These are phyloP conservation scores for Phrynocephalus forsythii DNA, from an alignment of 2,797 vertebrate genomes.

Conservation along the genomic window DNA sequence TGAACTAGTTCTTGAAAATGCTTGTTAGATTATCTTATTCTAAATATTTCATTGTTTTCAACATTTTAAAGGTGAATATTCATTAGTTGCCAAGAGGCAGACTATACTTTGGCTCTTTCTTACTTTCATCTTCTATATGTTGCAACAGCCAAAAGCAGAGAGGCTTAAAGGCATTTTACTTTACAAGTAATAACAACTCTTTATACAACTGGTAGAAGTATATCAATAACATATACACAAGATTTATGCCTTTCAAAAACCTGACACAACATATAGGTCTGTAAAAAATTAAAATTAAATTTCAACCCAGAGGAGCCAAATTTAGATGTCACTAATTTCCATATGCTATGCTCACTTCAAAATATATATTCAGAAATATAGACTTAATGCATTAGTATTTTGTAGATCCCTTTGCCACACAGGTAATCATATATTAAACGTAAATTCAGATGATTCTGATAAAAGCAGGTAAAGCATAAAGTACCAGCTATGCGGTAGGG, in stretches of 20 bases:
- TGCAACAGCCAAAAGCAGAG: neutral
- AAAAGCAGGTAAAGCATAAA: slow-evolving; percentile 46
- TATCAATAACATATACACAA: slow-evolving; percentile 23
- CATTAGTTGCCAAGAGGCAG: neutral
- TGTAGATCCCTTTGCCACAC: slow-evolving; percentile 56
- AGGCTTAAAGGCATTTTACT: slow-evolving; percentile 20
- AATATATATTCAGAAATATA: slow-evolving; percentile 37
- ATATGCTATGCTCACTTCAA: slow-evolving; percentile 64
- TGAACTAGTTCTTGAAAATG: neutral
- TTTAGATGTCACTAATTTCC: slow-evolving; percentile 18
- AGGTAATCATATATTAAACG: slow-evolving; percentile 52
- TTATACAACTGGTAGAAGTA: slow-evolving; percentile 24
- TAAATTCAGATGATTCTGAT: slow-evolving; percentile 63
- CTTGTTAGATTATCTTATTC: neutral
- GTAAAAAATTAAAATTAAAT: slow-evolving; percentile 35
- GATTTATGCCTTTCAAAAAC: slow-evolving; percentile 56
- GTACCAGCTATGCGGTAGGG: slow-evolving; percentile 60
- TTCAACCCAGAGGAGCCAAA: slow-evolving; percentile 49
- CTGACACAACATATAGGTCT: slow-evolving; percentile 55
- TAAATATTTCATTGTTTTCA: neutral
- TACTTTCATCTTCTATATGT: neutral
- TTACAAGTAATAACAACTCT: slow-evolving; percentile 16
- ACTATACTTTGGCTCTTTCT: neutral
- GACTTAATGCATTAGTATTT: neutral
- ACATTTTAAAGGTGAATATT: neutral